Base-by-base conservation (phyloP, 2,797 vertebrate species). In the Melanotaenia parkinsoni region DNA sequence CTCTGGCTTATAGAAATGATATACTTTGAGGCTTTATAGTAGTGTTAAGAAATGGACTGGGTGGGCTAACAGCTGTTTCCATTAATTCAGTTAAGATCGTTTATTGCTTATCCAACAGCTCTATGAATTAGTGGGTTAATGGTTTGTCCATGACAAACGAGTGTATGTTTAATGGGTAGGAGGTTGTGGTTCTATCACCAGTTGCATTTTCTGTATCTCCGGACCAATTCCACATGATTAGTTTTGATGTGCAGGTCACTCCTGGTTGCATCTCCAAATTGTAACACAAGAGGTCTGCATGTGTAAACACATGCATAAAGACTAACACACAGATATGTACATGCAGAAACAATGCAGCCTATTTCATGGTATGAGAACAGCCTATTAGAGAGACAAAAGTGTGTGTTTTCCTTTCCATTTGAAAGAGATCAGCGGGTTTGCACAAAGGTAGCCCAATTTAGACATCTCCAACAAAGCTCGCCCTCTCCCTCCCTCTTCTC, bases 391-490 rank as follows among this genome's bases (percentile, higher is more conserved):
- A 54, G 67, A 90, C 81, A 86, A 86, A 85, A 83, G 83, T 79
- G 47, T 76, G 76, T 82, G 80, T 82, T 75, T 78, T 63, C 47
- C 72, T 81, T 76, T 89, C 80, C 74, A 81, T 80, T 82, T 72
- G 67, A 84, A 81, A 74, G 80, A 87, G 82, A 91, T 88, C 82
- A 78, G 76, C 71, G 87, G 79, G 77, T 90, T 89, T 81, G 71
- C 72, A 88, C 84, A 91, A 85, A 91, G 71, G 70, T 72, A 78
- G 70, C 85, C 85, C 80, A 88, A 91, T 92, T 91, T 89, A 92
- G 91, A 92, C 81, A 78, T 92, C 76, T 81, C 79, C 14, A 83
- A 90, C 88, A 92, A 90, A 91, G 87, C 89, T 81, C 6, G 65
- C 77, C 68, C 81, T 82, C 79, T 78, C 71, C 72, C 64, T 80